phyloP scores from a whole-genome alignment of 2,888 invertebrate species.

The Thecocarcelia acutangulata region DNA sequence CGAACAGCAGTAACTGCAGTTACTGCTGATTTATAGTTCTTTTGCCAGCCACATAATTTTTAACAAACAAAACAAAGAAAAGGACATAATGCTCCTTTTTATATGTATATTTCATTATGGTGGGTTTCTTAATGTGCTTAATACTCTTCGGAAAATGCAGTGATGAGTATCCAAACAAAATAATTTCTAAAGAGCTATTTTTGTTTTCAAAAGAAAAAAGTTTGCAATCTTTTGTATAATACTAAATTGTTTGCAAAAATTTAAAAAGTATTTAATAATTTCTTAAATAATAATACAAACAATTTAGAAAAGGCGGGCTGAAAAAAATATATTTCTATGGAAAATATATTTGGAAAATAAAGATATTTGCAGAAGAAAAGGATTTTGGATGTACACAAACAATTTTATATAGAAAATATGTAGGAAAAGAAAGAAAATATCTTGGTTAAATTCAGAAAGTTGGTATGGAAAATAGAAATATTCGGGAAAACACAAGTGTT shows the following conservation, averaged over 20 bases:
- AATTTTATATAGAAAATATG: too few species aligned
- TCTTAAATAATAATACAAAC: background rate
- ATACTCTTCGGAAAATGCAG: background rate
- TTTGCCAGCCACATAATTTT: background rate
- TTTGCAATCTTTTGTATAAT: background rate
- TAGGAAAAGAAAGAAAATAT: too few species aligned
- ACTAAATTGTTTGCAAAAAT: background rate
- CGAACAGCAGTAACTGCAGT: background rate
- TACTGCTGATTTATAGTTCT: background rate
- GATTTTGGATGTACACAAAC: too few species aligned
- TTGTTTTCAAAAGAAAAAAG: background rate
- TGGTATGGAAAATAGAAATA: too few species aligned
- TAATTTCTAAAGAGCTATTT: background rate
- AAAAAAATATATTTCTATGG: too few species aligned
- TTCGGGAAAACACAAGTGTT: too few species aligned
- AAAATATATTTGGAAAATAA: too few species aligned
- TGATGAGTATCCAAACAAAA: slow-evolving; percentile 5
- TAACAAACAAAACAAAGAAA: slow-evolving; percentile 11
- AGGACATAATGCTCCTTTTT: slow-evolving; percentile 39
- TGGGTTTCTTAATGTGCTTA: slow-evolving; percentile 28
- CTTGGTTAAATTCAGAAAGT: too few species aligned
- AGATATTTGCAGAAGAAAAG: too few species aligned
- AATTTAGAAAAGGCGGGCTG: too few species aligned
- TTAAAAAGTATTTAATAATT: background rate
- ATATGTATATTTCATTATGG: slow-evolving; percentile 28